A percentile compares a stretch with the other conserved stretches of the same genome.
Evolutionary conservation across 2,797 vertebrate genomes (phyloP).

Genomic region (Ateles fusciceps): DNA sequence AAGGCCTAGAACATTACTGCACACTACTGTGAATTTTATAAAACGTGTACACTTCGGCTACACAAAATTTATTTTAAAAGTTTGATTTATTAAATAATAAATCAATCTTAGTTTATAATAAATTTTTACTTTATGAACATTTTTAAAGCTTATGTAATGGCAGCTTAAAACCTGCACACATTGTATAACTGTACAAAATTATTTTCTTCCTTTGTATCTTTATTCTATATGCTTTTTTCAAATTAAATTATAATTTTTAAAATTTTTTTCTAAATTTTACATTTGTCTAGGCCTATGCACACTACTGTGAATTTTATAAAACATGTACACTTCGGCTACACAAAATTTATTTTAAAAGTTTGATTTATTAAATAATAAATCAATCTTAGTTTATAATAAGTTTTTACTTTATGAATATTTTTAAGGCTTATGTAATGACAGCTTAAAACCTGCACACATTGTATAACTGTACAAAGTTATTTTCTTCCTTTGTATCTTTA

Average conservation of each 20-base stretch:
- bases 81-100: background rate
- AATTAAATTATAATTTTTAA: background rate
- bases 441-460: background rate
- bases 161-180: background rate
- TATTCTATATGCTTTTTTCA: background rate
- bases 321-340: background rate
- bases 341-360: background rate
- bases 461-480: background rate
- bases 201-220: background rate
- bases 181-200: background rate
- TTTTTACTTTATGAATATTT: background rate
- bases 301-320: background rate
- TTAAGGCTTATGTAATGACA: too few relatives aligned
- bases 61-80: background rate
- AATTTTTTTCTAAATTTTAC: background rate
- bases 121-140: background rate
- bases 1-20: background rate
- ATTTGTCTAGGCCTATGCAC: background rate
- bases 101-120: background rate
- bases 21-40: background rate
- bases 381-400: background rate
- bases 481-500: background rate
- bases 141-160: too few relatives aligned
- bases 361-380: background rate
- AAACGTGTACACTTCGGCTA: background rate